These are phyloP conservation scores for Hydractinia echinata DNA, from an alignment of 30 jellyfish, hydroid and myxozoan species.

Conservation along the genomic window DNA sequence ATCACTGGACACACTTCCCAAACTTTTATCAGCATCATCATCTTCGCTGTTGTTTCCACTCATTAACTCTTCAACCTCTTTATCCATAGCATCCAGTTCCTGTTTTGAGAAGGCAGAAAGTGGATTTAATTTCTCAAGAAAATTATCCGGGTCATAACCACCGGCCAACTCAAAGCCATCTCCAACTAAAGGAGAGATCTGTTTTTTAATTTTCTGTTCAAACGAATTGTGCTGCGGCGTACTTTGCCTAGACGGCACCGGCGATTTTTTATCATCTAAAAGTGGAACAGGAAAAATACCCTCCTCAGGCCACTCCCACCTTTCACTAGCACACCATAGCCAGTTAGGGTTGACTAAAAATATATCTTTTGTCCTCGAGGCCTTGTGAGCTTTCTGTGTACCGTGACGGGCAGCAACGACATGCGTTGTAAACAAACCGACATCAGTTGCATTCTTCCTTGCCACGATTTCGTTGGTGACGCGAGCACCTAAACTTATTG, in stretches of 20 bases:
- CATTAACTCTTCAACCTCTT: conserved; percentile 92
- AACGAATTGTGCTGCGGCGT: conserved; percentile 54
- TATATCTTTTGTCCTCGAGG: conserved; percentile 51
- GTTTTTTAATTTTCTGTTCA: conserved; percentile 14
- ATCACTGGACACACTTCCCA: neutral
- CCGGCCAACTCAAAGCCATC: conserved; percentile 49
- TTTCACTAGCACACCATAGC: conserved; percentile 92
- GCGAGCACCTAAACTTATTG: conserved; percentile 83
- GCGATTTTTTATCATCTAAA: conserved; percentile 39
- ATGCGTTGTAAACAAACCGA: conserved; percentile 58
- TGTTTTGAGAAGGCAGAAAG: conserved; percentile 50
- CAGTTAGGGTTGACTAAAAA: conserved; percentile 84
- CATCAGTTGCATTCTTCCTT: conserved; percentile 4
- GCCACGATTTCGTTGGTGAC: conserved; percentile 52
- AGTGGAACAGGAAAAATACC: conserved; percentile 72
- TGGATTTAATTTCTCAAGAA: conserved; percentile 13
- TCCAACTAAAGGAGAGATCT: conserved; percentile 37
- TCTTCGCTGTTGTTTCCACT: conserved; percentile 18
- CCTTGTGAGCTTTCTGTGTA: conserved; percentile 88
- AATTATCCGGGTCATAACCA: conserved; percentile 23
- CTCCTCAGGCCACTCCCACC: conserved; percentile 98
- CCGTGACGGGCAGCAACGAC: conserved; percentile 97
- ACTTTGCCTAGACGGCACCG: conserved; percentile 69
- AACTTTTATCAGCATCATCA: neutral
- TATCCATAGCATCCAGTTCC: conserved; percentile 94